Base-by-base conservation (phyloP, 2,113 vertebrate genomes). In the Benthochromis sp. region DNA sequence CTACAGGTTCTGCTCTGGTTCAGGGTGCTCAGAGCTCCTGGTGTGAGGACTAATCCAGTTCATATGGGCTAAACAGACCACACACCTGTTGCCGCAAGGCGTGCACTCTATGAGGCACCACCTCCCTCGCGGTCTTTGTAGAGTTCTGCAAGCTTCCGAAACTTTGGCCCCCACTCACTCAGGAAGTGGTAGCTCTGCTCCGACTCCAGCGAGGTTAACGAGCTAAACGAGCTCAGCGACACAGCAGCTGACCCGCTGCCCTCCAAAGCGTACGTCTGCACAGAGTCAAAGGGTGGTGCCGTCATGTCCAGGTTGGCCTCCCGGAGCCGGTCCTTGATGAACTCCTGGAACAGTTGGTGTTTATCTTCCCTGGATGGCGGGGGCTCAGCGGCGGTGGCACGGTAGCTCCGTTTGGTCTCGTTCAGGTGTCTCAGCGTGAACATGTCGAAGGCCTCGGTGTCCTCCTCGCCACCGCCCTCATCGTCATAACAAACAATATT, bases 401-500 rank as follows among this genome's bases (percentile, higher is more conserved):
- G 54, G 17, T 1, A 2, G 3, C 9, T 45, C 7, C 5, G 40
- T 3, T 98, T 96, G 13, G 36, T 31, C 34, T 38, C 43, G 53
- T 98, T 97, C 34, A 97, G 97, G 86, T 98, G 98, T 53, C 97
- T 96, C 86, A 99, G 90, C 0, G 98, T 96, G 1, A 97, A 95
- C 97, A 99, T 98, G 90, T 99, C 97, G 11, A 98, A 99, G 31
- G 98, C 98, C 61, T 98, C 97, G 0, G 98, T 99, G 94, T 99
- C 98, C 86, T 98, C 97, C 90, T 99, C 98, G 4, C 98, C 98
- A 0, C 98, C 98, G 0, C 98, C 98, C 80, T 99, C 98, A 2
- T 98, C 98, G 2, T 99, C 98, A 0, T 98, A 98, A 17, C 97
- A 92, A 4, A 98, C 98, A 1, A 98, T 98, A 40, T 99, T 99